Evolutionary conservation across 2,888 invertebrate species (phyloP), one percentile per base, ranked within the genome.

Genomic region (Gryllus longicercus): DNA sequence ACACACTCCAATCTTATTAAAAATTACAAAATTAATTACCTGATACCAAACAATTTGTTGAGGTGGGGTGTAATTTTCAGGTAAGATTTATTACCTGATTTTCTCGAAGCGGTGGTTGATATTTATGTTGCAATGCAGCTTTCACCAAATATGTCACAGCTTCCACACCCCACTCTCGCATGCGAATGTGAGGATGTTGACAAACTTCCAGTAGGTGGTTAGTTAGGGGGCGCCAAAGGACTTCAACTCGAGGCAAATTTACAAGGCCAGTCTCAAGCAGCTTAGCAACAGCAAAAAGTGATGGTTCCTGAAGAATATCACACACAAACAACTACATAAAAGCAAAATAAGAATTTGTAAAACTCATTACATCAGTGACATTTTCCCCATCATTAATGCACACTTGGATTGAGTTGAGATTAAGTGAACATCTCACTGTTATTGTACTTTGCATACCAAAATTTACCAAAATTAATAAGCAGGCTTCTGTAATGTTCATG

Each of bases 151-250:
- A 96, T 0, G 98, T 98, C 79, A 99, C 93, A 0, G 98, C 97
- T 87, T 98, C 97, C 0, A 98, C 97, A 0, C 98, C 98, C 98
- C 98, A 99, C 87, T 97, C 97, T 74, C 99, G 89, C 96, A 99
- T 96, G 82, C 96, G 89, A 83, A 96, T 95, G 85, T 96, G 97
- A 0, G 97, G 96, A 88, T 98, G 98, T 86, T 96, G 96, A 85
- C 97, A 97, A 82, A 97, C 97, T 88, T 98, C 97, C 77, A 98
- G 87, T n/a, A 99, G 90, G 88, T 99, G 98, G 86, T 96, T 96
- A 0, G 98, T 98, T 80, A 99, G 90, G 0, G 97, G 97, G 83
- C 95, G 91, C 99, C 99, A 99, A 84, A 97, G 91, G 0, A 98
- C 95, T 87, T 97, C 96, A 76, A 98, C 95, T 80, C 99, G 90